Conservation (phyloP, 2,113 vertebrate genomes). For the Glaucidium brasilianum region DNA sequence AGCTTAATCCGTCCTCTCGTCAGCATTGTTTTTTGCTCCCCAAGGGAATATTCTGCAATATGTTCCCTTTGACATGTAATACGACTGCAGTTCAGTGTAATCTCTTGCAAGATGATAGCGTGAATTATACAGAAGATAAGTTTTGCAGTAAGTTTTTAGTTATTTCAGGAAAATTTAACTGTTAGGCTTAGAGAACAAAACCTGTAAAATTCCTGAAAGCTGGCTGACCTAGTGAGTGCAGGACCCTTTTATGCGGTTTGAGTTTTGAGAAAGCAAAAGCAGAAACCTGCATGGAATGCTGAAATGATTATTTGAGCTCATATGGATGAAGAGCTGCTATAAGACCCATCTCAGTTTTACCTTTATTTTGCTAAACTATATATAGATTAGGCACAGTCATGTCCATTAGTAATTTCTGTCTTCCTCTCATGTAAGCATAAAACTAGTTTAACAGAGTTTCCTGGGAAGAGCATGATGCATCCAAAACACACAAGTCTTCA, state of each 20-base stretch:
- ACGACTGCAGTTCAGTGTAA: not conserved
- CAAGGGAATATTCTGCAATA: not conserved
- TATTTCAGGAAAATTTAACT: slow-evolving; percentile 20
- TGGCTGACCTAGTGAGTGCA: not conserved
- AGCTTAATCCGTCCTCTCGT: not conserved
- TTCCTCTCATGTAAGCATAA: slow-evolving; percentile 60
- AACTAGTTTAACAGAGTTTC: slow-evolving; percentile 73
- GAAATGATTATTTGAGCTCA: not conserved
- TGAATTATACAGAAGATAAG: not conserved
- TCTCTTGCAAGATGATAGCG: not conserved
- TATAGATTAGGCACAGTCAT: slow-evolving; percentile 65
- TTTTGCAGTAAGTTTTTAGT: slow-evolving; percentile 25
- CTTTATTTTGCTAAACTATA: slow-evolving; percentile 53
- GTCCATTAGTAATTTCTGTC: slow-evolving; percentile 60
- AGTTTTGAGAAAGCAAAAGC: not conserved
- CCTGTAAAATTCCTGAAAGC: not conserved
- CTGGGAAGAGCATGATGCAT: slow-evolving; percentile 66
- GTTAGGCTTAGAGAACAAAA: not conserved
- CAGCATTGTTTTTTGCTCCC: not conserved
- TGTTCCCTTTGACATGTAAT: not conserved
- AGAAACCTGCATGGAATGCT: not conserved
- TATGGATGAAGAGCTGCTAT: not conserved
- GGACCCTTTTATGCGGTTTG: not conserved
- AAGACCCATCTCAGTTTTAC: not conserved
- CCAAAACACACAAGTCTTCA: slow-evolving; percentile 71